Evolutionary conservation across 2,888 invertebrate genomes (phyloP).

Genomic region (Venustoraphidia nigricollis): DNA sequence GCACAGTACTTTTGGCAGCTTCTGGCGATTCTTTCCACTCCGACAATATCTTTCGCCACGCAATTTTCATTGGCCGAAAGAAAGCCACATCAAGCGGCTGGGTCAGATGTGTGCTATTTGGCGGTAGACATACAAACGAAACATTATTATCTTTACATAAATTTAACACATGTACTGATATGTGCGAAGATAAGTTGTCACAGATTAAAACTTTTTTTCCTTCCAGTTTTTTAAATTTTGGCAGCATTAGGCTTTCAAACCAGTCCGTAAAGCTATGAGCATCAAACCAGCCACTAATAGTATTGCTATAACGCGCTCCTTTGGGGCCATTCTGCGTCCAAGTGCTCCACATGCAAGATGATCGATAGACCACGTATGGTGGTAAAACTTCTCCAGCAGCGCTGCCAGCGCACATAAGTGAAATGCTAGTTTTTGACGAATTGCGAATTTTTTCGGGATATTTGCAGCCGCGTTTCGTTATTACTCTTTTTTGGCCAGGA

Average conservation of each 20-base stretch:
- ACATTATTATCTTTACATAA: neutral
- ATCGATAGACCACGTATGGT: constrained; percentile 14
- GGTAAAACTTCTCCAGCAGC: constrained; percentile 16
- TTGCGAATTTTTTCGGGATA: constrained; percentile 18
- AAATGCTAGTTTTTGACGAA: constrained; percentile 15
- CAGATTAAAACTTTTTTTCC: constrained; percentile 11
- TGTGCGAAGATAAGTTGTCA: constrained; percentile 1
- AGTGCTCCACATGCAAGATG: neutral
- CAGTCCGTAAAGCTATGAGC: constrained; percentile 4
- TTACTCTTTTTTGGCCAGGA: constrained; percentile 14
- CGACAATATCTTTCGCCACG: too few relatives aligned
- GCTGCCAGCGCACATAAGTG: constrained; percentile 16
- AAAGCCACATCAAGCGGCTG: too few relatives aligned
- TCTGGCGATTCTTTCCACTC: too few relatives aligned
- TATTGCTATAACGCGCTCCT: constrained; percentile 3
- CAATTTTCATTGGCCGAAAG: too few relatives aligned
- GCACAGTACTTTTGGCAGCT: too few relatives aligned
- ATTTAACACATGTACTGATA: neutral
- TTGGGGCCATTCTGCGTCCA: neutral
- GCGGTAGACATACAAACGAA: neutral
- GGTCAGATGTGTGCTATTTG: too few relatives aligned
- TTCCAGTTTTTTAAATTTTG: constrained; percentile 5
- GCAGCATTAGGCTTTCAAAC: constrained; percentile 4
- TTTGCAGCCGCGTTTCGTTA: constrained; percentile 13
- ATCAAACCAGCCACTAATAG: constrained; percentile 6